Conservation (phyloP, 2,888 invertebrate genomes). For the Apamea anceps region DNA sequence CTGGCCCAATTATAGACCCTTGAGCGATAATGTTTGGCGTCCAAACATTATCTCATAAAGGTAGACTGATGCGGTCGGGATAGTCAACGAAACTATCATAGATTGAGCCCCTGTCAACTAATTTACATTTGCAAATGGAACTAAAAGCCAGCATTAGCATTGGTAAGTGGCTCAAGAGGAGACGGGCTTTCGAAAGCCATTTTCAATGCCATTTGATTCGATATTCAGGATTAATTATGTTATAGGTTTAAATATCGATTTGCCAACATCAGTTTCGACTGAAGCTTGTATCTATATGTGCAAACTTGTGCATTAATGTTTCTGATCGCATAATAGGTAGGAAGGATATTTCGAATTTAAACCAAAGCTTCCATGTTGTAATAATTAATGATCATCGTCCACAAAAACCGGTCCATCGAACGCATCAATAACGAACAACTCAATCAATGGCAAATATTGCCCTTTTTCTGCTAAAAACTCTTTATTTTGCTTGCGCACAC, state of each 20-base stretch:
- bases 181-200: conserved; percentile 79
- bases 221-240: conserved; percentile 73
- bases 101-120: conserved; percentile 75
- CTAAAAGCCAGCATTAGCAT: conserved; percentile 85
- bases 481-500: conserved; percentile 60
- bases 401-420: neutral
- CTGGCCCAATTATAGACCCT: conserved; percentile 59
- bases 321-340: neutral
- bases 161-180: conserved; percentile 77
- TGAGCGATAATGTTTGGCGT: conserved; percentile 38
- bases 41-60: conserved; percentile 56
- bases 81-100: conserved; percentile 74
- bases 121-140: conserved; percentile 85
- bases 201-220: conserved; percentile 80
- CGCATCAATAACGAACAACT: conserved; percentile 22
- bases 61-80: conserved; percentile 51
- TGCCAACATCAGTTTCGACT: conserved; percentile 38
- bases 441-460: conserved; percentile 42
- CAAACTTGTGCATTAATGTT: neutral
- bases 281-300: conserved; percentile 8
- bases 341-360: neutral
- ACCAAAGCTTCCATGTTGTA: neutral
- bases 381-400: neutral
- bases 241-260: conserved; percentile 69
- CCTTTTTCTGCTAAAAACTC: conserved; percentile 50